Percentiles rank a stretch among this genome's conserved stretches.
phyloP scores from a whole-genome alignment of 2,113 vertebrate genomes.

The Trematomus loennbergii region DNA sequence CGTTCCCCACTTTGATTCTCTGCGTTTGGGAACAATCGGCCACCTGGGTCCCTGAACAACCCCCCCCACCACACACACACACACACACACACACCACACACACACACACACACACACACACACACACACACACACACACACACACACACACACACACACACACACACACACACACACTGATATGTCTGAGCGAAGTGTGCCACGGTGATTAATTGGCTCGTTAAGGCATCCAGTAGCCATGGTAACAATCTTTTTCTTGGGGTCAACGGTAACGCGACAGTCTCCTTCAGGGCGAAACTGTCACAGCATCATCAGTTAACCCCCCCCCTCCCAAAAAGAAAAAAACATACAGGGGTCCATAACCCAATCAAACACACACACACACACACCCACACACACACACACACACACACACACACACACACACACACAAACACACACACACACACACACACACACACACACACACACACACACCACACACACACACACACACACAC shows the following conservation, averaged over 20 bases:
- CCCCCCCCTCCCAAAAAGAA: constrained; percentile 12
- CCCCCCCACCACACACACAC: too few relatives aligned
- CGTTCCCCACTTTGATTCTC: constrained; percentile 70
- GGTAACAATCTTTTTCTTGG: constrained; percentile 64
- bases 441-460: constrained; percentile 8
- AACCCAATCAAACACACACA: constrained; percentile 50
- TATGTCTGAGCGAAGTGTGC: constrained; percentile 70
- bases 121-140: too few relatives aligned
- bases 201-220: constrained; percentile 81
- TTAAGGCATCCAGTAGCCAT: constrained; percentile 74
- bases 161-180: background rate
- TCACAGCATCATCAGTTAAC: constrained; percentile 52
- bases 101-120: too few relatives aligned
- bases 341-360: constrained; percentile 58
- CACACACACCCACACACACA: too few relatives aligned
- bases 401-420: too few relatives aligned
- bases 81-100: too few relatives aligned
- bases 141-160: too few relatives aligned
- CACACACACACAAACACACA: constrained; percentile 20
- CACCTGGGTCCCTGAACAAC: constrained; percentile 78
- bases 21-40: constrained; percentile 65
- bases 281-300: constrained; percentile 69
- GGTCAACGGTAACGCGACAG: constrained; percentile 71
- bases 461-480: too few relatives aligned
- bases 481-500: background rate